A percentile compares a stretch with the other conserved stretches of the same genome.
phyloP scores from a whole-genome alignment of 2,797 vertebrate genomes.

The Chelmon rostratus region DNA sequence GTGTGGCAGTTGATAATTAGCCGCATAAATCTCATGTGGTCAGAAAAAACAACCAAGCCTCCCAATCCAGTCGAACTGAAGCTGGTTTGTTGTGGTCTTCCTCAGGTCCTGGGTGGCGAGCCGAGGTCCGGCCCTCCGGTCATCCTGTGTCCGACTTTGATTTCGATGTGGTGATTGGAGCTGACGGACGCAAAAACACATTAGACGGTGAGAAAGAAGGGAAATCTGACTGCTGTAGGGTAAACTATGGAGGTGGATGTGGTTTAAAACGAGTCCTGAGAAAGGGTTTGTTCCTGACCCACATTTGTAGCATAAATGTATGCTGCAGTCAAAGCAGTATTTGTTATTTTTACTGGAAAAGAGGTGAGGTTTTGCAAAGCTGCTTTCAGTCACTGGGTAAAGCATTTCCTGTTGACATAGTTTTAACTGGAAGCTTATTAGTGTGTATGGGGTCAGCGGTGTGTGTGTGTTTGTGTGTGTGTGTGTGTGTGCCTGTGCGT shows the following conservation, averaged over 20 bases:
- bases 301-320: background rate
- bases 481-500: background rate
- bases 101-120: slow-evolving; percentile 93
- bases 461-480: background rate
- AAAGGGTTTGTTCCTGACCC: slow-evolving; percentile 19
- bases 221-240: background rate
- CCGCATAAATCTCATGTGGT: background rate
- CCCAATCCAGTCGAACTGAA: background rate
- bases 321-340: background rate
- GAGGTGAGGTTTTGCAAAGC: slow-evolving; percentile 18
- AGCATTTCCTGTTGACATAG: slow-evolving; percentile 70
- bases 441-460: slow-evolving; percentile 5
- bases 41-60: background rate
- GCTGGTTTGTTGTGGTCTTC: background rate
- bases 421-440: slow-evolving; percentile 23
- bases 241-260: background rate
- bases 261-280: background rate
- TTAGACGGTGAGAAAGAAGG: slow-evolving; percentile 89
- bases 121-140: slow-evolving; percentile 89
- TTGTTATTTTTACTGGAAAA: slow-evolving; percentile 29
- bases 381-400: slow-evolving; percentile 30
- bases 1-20: background rate
- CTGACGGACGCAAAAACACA: slow-evolving; percentile 94
- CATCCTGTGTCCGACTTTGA: slow-evolving; percentile 90
- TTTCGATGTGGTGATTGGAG: slow-evolving; percentile 94